Base-by-base conservation (phyloP, 2,888 invertebrate genomes). In the Drosophila demipolita region DNA sequence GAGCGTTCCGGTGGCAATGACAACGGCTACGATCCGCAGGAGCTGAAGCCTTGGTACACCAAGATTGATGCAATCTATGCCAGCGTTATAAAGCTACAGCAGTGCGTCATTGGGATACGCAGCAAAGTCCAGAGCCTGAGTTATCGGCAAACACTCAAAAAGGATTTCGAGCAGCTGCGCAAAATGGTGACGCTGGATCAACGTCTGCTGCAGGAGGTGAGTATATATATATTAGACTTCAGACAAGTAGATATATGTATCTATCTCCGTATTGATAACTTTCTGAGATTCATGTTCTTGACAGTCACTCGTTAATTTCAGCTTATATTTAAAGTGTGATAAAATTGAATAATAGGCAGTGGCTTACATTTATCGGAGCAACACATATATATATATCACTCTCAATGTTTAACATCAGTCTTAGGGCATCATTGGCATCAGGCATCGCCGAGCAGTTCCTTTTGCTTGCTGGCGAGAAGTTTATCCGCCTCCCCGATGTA, bases 391-490 rank as follows among this genome's bases (percentile, higher is more conserved):
- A 35, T 50, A 36, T 36, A 23, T 26, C 17, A 26, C 17, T 23
- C 63, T 59, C 36, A 45, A 45, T 45, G 42, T 58, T 36, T 12
- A 45, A 50, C 15, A 63, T 86, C 78, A 79, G 80, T 86, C 73
- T 78, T 66, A 58, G 78, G 26, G 69, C 66, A 26, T 91, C 49
- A 12, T 7, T 55, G 20, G 69, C 64, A 29, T 91, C 91, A 67
- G 20, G 73, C 68, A 32, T 91, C 92, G 58, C 96, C 96, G 61
- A 96, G 82, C n/a, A 98, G 94, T 93, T 98, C 98, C 83, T 94
- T 95, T 90, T 96, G 95, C 91, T 98, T 98, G 3, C 93, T 91
- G 78, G 95, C 94, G 87, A 96, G 94, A 55, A 96, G 91, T 82
- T 94, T 94, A 85, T 96, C 96, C 17, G 96, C 96, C 90, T 96